Percentiles rank a stretch among this genome's conserved stretches.
Conservation (phyloP, 2,113 vertebrate genomes). For the Hypomesus transpacificus region DNA sequence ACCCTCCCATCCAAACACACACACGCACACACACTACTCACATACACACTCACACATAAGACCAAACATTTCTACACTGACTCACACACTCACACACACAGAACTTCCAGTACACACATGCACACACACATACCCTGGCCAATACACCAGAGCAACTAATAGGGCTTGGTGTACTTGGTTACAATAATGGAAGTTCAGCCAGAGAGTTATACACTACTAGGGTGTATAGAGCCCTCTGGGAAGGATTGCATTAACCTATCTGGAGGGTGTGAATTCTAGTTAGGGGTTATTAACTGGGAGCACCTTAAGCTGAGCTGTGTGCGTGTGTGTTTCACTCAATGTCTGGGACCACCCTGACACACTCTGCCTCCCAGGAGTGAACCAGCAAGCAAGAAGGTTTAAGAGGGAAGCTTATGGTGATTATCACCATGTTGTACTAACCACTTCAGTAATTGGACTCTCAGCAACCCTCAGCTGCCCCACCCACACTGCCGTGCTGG, state of each 20-base stretch:
- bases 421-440: background rate
- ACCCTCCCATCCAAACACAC: slow-evolving; percentile 6
- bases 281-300: slow-evolving; percentile 71
- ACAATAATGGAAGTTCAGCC: slow-evolving; percentile 62
- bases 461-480: slow-evolving; percentile 8
- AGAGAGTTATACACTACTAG: slow-evolving; percentile 61
- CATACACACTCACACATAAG: slow-evolving; percentile 1
- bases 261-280: slow-evolving; percentile 71
- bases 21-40: slow-evolving; percentile 23
- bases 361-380: slow-evolving; percentile 27
- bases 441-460: slow-evolving; percentile 29
- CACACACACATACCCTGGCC: slow-evolving; percentile 19
- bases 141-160: slow-evolving; percentile 56
- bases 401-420: background rate
- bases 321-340: slow-evolving; percentile 31
- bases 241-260: slow-evolving; percentile 77
- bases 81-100: slow-evolving; percentile 17
- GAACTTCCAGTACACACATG: background rate
- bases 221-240: slow-evolving; percentile 70
- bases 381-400: slow-evolving; percentile 19
- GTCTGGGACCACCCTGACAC: slow-evolving; percentile 24
- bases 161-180: slow-evolving; percentile 63
- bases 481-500: no score
- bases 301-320: slow-evolving; percentile 26
- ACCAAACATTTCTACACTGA: background rate